Evolutionary conservation across 2,113 vertebrate species (phyloP), one percentile per base, ranked within the genome.

Genomic region (Anthoscopus minutus): DNA sequence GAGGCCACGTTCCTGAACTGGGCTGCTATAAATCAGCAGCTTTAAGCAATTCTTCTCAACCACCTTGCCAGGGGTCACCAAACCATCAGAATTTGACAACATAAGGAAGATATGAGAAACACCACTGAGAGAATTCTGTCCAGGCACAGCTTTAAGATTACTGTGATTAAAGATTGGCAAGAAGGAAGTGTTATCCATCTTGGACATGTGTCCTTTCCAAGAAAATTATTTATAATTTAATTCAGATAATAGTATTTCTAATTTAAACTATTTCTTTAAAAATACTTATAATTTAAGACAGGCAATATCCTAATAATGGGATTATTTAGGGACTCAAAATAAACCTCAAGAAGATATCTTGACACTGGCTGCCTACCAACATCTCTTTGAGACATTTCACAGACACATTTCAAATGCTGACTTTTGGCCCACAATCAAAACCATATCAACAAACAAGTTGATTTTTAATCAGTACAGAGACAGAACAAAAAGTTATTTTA

Each of bases 391-490:
- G 65, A 48, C 27, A 76, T 53, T 92, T 81, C 69, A 67, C 28
- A 84, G 66, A 73, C 33, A 56, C 9, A 70, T 73, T 54, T 84
- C 44, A 91, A 88, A 67, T 70, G 21, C 35, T 78, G 73, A 21
- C 8, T 71, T 93, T 92, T 81, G 69, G 73, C 65, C 69, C n/a
- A n/a, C 7, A 40, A 10, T 51, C 80, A 93, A 86, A 94, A 91
- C 33, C 6, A 27, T 45, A 84, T 61, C 61, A 83, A 86, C 56
- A 89, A 95, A 65, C 3, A 24, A 37, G 19, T 19, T 66, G 31
- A 58, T 40, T 84, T 84, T 42, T 42, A 6, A 35, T 78, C 37
- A 62, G 42, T 38, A 33, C 67, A 37, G 9, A 86, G 10, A 57
- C 14, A 86, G 65, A 81, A 73, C 21, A 74, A 73, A 78, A 88